Evolutionary conservation across 2,113 vertebrate genomes (phyloP).

Genomic region (Oncorhynchus masou): DNA sequence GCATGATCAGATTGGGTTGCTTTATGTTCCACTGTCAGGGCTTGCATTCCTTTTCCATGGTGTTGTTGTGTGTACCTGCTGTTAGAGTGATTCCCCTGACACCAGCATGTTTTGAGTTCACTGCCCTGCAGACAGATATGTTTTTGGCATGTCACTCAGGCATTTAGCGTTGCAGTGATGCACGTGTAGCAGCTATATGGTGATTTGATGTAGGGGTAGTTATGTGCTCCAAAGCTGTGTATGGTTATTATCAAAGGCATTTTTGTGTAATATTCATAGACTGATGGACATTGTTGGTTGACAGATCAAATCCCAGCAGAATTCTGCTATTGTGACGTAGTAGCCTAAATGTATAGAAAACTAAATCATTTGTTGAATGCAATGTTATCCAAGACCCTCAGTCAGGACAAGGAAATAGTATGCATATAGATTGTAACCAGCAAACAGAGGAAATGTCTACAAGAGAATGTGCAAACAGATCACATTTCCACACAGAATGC

Average conservation of each 20-base stretch:
- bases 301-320: too few relatives aligned
- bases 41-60: constrained; percentile 26
- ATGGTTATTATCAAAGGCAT: not conserved
- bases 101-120: constrained; percentile 43
- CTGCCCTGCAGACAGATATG: constrained; percentile 33
- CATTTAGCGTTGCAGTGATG: constrained; percentile 37
- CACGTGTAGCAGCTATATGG: not conserved
- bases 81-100: constrained; percentile 19
- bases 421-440: too few relatives aligned
- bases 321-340: too few relatives aligned
- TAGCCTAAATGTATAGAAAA: too few relatives aligned
- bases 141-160: constrained; percentile 44
- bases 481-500: too few relatives aligned
- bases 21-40: constrained; percentile 20
- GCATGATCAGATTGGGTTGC: constrained; percentile 51
- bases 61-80: constrained; percentile 19
- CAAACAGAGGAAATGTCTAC: too few relatives aligned
- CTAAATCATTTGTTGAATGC: too few relatives aligned
- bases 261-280: too few relatives aligned
- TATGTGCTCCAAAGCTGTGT: constrained; percentile 2
- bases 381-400: too few relatives aligned
- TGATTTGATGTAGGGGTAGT: not conserved
- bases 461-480: too few relatives aligned
- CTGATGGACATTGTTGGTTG: too few relatives aligned
- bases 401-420: too few relatives aligned